Percentiles rank a stretch among this genome's conserved stretches.
Conservation (phyloP, 1,140 invertebrate species). For the Pseudomyrmex gracilis region DNA sequence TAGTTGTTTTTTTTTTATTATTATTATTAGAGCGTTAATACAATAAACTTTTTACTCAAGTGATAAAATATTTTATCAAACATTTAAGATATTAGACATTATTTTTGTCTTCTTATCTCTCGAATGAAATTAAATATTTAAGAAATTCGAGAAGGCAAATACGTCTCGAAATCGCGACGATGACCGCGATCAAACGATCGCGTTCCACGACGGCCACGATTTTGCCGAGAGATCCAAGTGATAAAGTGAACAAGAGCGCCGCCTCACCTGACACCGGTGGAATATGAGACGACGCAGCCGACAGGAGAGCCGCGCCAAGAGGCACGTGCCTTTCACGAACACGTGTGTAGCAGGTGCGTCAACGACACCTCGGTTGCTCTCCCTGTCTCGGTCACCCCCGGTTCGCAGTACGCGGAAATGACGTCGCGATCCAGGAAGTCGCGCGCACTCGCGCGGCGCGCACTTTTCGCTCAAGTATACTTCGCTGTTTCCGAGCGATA, state of each 20-base stretch:
- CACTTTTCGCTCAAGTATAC: not conserved
- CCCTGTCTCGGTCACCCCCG: constrained; percentile 16
- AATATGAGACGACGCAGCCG: constrained; percentile 47
- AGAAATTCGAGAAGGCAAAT: not conserved
- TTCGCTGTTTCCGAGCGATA: constrained; percentile 8
- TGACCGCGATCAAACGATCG: constrained; percentile 44
- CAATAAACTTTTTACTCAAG: not conserved
- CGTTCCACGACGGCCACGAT: constrained; percentile 30
- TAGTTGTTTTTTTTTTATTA: too few species aligned
- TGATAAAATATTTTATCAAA: constrained; percentile 7
- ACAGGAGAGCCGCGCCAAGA: constrained; percentile 40
- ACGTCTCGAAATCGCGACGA: not conserved
- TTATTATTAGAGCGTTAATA: too few species aligned
- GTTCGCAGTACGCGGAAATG: constrained; percentile 38
- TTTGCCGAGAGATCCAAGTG: constrained; percentile 46
- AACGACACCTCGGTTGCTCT: constrained; percentile 13
- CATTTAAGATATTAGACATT: too few species aligned
- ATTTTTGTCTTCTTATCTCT: too few species aligned
- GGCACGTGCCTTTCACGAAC: constrained; percentile 56
- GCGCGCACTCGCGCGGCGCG: not conserved
- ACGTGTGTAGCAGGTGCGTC: constrained; percentile 50
- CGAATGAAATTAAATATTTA: too few species aligned
- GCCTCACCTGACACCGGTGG: constrained; percentile 58
- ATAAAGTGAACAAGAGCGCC: constrained; percentile 58
- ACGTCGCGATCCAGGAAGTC: constrained; percentile 25